These are phyloP conservation scores for Lochmaea crataegi DNA, from an alignment of 2,888 invertebrate species.

Conservation along the genomic window DNA sequence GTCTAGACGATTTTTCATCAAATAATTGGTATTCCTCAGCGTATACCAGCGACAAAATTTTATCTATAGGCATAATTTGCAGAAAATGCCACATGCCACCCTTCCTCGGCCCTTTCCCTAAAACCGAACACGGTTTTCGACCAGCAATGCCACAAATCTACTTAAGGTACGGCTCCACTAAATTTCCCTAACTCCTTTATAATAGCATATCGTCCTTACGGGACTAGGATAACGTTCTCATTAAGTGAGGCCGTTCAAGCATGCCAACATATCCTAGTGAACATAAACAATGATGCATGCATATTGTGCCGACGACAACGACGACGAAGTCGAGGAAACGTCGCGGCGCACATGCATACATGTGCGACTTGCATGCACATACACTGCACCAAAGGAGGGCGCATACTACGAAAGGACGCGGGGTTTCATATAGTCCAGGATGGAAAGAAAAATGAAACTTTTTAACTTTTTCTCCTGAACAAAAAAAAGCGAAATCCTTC, in stretches of 20 bases:
- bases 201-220: slow-evolving; percentile 51
- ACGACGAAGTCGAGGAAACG: slow-evolving; percentile 35
- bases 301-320: slow-evolving; percentile 51
- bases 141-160: slow-evolving; percentile 38
- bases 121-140: slow-evolving; percentile 10
- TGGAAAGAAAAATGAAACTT: no score
- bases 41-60: not conserved
- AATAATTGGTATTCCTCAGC: not conserved
- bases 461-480: no score
- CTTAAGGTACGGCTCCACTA: slow-evolving; percentile 46
- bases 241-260: slow-evolving; percentile 52
- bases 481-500: no score
- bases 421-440: not conserved
- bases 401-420: not conserved
- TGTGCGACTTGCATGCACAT: slow-evolving; percentile 17
- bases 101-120: not conserved
- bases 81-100: not conserved
- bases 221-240: slow-evolving; percentile 52
- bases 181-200: slow-evolving; percentile 50
- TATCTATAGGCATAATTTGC: not conserved
- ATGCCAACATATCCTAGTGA: slow-evolving; percentile 54
- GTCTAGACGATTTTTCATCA: not conserved
- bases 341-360: slow-evolving; percentile 14
- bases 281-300: slow-evolving; percentile 57
- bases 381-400: slow-evolving; percentile 23